Evolutionary conservation across 92 coral and sea anemone species (phyloP).

Genomic region (Epizoanthus illoricatus): DNA sequence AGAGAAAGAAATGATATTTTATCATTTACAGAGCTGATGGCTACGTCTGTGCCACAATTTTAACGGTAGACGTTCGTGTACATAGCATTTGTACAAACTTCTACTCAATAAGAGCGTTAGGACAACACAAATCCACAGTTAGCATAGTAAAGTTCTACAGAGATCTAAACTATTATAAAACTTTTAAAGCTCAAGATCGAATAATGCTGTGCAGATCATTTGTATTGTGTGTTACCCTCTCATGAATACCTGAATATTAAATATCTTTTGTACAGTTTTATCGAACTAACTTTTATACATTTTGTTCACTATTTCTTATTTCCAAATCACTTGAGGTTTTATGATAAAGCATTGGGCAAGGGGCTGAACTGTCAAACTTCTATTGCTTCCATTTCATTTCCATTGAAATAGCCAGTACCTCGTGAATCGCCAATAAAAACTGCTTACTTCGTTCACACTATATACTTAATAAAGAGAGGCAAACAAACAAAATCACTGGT

Average conservation of each 20-base stretch:
- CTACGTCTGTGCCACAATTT: conserved; percentile 7
- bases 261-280: conserved; percentile 26
- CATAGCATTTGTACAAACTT: conserved; percentile 16
- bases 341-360: not conserved
- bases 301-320: conserved; percentile 6
- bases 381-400: conserved; percentile 16
- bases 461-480: conserved; percentile 26
- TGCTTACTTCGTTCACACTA: not conserved
- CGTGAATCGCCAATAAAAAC: conserved; percentile 1
- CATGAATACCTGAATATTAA: not conserved
- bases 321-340: not conserved
- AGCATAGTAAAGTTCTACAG: not conserved
- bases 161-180: not conserved
- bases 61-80: not conserved
- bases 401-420: not conserved
- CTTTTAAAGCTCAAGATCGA: not conserved
- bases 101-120: not conserved
- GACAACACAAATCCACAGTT: not conserved
- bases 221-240: not conserved
- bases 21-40: conserved; percentile 11
- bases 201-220: not conserved
- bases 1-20: conserved; percentile 11
- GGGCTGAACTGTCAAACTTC: not conserved
- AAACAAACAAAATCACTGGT: not conserved
- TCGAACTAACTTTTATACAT: conserved; percentile 15